Evolutionary conservation across 2,888 invertebrate genomes (phyloP).

Genomic region (Mythimna vitellina): DNA sequence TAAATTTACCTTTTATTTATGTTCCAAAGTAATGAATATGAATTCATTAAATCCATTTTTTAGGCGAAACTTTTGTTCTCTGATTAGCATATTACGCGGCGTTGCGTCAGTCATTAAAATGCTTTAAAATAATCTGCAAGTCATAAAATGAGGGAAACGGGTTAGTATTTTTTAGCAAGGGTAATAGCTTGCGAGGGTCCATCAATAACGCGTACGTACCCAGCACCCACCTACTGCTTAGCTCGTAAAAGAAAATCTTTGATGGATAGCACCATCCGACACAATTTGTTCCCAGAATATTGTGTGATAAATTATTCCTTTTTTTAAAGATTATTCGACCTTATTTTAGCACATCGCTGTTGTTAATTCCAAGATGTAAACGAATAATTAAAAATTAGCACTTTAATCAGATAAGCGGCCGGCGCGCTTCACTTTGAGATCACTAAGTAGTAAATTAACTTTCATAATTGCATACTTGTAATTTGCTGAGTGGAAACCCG

Average conservation of each 20-base stretch:
- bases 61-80: slow-evolving; percentile 57
- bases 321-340: slow-evolving; percentile 47
- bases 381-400: slow-evolving; percentile 68
- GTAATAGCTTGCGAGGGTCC: slow-evolving; percentile 59
- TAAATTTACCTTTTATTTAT: slow-evolving; percentile 36
- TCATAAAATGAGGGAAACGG: slow-evolving; percentile 64
- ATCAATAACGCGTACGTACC: slow-evolving; percentile 69
- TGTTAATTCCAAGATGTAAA: slow-evolving; percentile 61
- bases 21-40: slow-evolving; percentile 42
- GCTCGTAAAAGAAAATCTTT: slow-evolving; percentile 70
- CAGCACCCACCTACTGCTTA: slow-evolving; percentile 61
- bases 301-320: slow-evolving; percentile 67
- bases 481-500: slow-evolving; percentile 58
- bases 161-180: slow-evolving; percentile 62
- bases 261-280: slow-evolving; percentile 71
- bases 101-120: slow-evolving; percentile 59
- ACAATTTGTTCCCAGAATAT: slow-evolving; percentile 70
- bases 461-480: slow-evolving; percentile 66
- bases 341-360: slow-evolving; percentile 52
- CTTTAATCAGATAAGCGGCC: slow-evolving; percentile 67
- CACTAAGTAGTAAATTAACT: slow-evolving; percentile 66
- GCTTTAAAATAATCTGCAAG: slow-evolving; percentile 64
- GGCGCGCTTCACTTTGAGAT: slow-evolving; percentile 62
- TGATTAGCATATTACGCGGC: slow-evolving; percentile 62
- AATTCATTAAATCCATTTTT: slow-evolving; percentile 58